Conservation (phyloP, 2,888 invertebrate genomes). For the Ophioninae sp. region DNA sequence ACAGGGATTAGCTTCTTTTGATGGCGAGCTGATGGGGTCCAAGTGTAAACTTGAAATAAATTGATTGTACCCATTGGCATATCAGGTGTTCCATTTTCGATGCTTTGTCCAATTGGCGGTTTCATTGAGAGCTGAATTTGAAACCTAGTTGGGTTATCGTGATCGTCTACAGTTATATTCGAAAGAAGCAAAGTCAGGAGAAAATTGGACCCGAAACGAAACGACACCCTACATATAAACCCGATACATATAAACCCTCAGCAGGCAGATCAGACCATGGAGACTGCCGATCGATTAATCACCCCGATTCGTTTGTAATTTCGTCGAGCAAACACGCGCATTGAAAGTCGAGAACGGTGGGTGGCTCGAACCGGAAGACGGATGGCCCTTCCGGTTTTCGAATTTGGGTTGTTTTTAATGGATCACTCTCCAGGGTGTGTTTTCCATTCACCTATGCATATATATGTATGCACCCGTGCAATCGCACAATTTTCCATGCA, state of each 20-base stretch:
- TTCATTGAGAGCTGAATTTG: too few relatives aligned
- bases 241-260: neutral
- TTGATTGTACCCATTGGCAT: too few relatives aligned
- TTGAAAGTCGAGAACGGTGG: slow-evolving; percentile 53
- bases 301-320: slow-evolving; percentile 54
- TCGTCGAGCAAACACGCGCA: slow-evolving; percentile 49
- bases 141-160: too few relatives aligned
- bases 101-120: too few relatives aligned
- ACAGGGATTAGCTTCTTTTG: too few relatives aligned
- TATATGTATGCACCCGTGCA: neutral
- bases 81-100: too few relatives aligned
- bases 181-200: neutral
- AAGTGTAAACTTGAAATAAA: too few relatives aligned
- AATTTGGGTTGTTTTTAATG: slow-evolving; percentile 46
- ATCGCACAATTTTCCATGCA: neutral
- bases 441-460: slow-evolving; percentile 7
- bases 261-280: slow-evolving; percentile 22
- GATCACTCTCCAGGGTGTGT: slow-evolving; percentile 29
- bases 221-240: neutral
- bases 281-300: slow-evolving; percentile 46
- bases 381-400: slow-evolving; percentile 34
- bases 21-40: too few relatives aligned
- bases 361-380: slow-evolving; percentile 40
- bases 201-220: neutral
- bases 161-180: neutral